Conservation (phyloP, 2,888 invertebrate genomes). For the Urechis unicinctus region DNA sequence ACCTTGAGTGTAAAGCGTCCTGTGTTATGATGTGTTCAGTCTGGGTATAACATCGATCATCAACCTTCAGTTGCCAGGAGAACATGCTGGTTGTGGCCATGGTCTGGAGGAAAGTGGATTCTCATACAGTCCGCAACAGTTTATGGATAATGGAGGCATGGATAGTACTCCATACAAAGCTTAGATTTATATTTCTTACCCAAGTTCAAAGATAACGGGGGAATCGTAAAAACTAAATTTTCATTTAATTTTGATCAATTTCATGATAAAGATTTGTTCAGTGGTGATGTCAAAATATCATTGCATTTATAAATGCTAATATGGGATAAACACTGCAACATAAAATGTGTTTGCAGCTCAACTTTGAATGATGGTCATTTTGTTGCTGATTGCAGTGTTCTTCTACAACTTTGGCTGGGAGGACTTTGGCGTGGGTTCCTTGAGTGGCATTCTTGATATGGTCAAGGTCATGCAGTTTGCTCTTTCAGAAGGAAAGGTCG, state of each 20-base stretch:
- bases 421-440: constrained; percentile 75
- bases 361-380: neutral
- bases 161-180: constrained; percentile 20
- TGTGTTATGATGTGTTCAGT: constrained; percentile 51
- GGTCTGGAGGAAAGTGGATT: constrained; percentile 68
- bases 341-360: neutral
- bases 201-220: too few relatives aligned
- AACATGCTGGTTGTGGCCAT: constrained; percentile 80
- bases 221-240: too few relatives aligned
- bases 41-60: constrained; percentile 75
- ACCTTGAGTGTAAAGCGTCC: too few relatives aligned
- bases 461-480: constrained; percentile 84
- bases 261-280: too few relatives aligned
- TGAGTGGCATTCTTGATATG: constrained; percentile 75
- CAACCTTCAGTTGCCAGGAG: constrained; percentile 77
- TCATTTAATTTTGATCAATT: too few relatives aligned
- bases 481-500: constrained; percentile 68
- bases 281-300: too few relatives aligned
- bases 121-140: constrained; percentile 74
- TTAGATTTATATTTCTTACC: neutral
- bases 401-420: constrained; percentile 82
- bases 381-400: constrained; percentile 60
- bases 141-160: constrained; percentile 80
- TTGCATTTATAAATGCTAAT: neutral
- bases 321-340: neutral